Evolutionary conservation across 2,888 invertebrate species (phyloP).

Genomic region (Actias luna): DNA sequence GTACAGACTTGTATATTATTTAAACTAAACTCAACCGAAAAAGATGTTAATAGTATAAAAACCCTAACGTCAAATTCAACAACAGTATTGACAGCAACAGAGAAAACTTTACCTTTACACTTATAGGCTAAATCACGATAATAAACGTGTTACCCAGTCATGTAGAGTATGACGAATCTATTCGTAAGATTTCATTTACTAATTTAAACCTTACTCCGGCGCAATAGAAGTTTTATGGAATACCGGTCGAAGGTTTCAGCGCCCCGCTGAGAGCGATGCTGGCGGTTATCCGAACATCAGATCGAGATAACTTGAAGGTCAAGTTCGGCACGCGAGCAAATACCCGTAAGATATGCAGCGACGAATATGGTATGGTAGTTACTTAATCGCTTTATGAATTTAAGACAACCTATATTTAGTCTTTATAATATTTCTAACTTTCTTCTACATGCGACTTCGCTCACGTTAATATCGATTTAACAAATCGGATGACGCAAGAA

Average conservation of each 20-base stretch:
- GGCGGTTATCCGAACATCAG: constrained; percentile 72
- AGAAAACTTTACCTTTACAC: constrained; percentile 34
- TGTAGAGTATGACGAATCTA: constrained; percentile 68
- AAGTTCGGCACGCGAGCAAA: constrained; percentile 67
- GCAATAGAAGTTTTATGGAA: constrained; percentile 34
- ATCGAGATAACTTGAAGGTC: constrained; percentile 73
- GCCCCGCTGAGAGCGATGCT: constrained; percentile 71
- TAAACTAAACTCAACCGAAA: neutral
- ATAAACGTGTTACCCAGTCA: constrained; percentile 63
- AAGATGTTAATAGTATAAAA: neutral
- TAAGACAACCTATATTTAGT: neutral
- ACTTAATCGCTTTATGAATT: constrained; percentile 4
- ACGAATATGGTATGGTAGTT: constrained; percentile 51
- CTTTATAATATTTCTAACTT: neutral
- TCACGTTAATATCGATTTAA: too few species aligned
- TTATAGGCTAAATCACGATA: constrained; percentile 63
- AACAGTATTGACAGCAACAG: constrained; percentile 22
- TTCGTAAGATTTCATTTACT: constrained; percentile 37
- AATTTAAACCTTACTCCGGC: constrained; percentile 40
- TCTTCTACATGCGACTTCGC: neutral
- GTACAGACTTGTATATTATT: neutral
- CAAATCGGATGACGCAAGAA: too few species aligned
- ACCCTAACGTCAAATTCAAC: neutral
- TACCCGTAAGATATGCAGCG: constrained; percentile 50
- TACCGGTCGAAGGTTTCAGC: constrained; percentile 43